Evolutionary conservation across 2,113 vertebrate species (phyloP), one percentile per base, ranked within the genome.

Genomic region (Petaurus breviceps): DNA sequence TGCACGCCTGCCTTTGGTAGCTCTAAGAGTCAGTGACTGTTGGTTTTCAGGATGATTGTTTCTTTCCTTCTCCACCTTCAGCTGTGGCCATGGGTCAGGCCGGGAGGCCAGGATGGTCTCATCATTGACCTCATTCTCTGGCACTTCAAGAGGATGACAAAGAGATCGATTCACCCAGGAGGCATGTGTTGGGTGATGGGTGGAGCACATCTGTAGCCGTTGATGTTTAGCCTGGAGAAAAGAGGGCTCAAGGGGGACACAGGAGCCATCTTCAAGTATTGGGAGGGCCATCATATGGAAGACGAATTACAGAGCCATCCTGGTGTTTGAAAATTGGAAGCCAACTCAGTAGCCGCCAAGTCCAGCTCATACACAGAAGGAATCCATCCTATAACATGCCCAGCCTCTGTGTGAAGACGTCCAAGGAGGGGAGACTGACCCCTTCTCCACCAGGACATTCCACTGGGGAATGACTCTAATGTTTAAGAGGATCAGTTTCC

Each of bases 41-140:
- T 16, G 22, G 37, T 84, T 84, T 43, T 23, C 22, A 22, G 37
- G 37, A 23, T 23, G 68, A 43, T 84, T 1, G 19, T 84, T 43
- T 84, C 61, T 84, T 84, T 84, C 68, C 68, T 84, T n/a, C 37
- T 93, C 91, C 93, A 50, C 84, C 22, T 31, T 77, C 26, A 26
- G 95, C 53, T 77, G 89, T 93, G 90, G 51, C n/a, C 89, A 93
- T 51, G n/a, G 49, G 28, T 24, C 61, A 77, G 92, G 92, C 92
- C 3, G n/a, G 47, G 77, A 46, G n/a, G 93, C 89, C 53, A 97
- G 84, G 51, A 95, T 51, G n/a, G 61, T 50, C 95, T 97, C 94
- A 90, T n/a, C 54, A 77, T 47, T 97, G 95, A 97, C 43, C 43
- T 97, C 94, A 96, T 91, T 61, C 92, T 92, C 91, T 97, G 94